Conservation (phyloP, 2,888 invertebrate species). For the Synanthedon myopaeformis region DNA sequence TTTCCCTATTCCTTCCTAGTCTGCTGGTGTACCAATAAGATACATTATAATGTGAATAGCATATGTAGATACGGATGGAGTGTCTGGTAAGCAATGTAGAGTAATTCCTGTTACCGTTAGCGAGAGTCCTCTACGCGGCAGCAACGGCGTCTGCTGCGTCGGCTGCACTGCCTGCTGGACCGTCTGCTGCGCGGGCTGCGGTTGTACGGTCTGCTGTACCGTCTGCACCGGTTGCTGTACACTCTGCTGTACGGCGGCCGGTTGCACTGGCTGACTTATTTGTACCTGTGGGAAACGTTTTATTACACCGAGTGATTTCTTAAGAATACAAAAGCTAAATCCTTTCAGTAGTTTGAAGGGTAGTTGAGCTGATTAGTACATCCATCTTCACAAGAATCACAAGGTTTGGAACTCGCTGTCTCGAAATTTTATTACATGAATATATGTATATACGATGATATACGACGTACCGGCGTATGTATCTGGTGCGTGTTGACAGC, state of each 20-base stretch:
- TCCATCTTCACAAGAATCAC: too few species aligned
- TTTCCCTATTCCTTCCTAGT: too few species aligned
- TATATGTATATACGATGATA: too few species aligned
- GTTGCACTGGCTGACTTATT: constrained; percentile 5
- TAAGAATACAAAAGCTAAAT: too few species aligned
- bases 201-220: not conserved
- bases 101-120: constrained; percentile 65
- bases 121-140: constrained; percentile 76
- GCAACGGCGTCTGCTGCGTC: constrained; percentile 35
- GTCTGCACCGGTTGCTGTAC: constrained; percentile 2
- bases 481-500: not conserved
- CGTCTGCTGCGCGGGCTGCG: constrained; percentile 11
- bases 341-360: too few species aligned
- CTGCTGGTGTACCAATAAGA: too few species aligned
- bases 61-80: too few species aligned
- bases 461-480: not conserved
- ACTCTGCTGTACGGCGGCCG: constrained; percentile 7
- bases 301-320: not conserved
- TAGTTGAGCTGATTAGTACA: too few species aligned
- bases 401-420: too few species aligned
- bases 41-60: too few species aligned
- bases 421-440: too few species aligned
- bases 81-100: too few species aligned
- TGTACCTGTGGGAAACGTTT: not conserved
- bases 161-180: constrained; percentile 7